Conservation (phyloP, 2,797 vertebrate species). For the Onychomys arenicola region DNA sequence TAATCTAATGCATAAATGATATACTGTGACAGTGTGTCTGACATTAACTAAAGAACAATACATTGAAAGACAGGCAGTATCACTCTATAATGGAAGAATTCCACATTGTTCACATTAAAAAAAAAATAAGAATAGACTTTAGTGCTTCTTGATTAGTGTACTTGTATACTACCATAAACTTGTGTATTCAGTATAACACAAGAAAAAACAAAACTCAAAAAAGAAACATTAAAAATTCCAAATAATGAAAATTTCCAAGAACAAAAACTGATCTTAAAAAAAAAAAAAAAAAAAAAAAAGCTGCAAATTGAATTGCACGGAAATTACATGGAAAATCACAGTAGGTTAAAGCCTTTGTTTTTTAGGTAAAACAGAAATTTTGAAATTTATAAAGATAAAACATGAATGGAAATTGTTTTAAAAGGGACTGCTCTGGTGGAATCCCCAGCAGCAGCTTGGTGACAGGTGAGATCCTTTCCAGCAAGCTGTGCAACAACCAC, state of each 20-base stretch:
- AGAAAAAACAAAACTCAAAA: background rate
- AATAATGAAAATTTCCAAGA: background rate
- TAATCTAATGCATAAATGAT: background rate
- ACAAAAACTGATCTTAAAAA: slow-evolving; percentile 32
- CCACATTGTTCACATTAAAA: background rate
- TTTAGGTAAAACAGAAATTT: background rate
- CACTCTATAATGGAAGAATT: slow-evolving; percentile 18
- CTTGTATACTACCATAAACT: background rate
- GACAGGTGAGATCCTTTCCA: too few species aligned
- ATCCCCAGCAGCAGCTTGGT: too few species aligned
- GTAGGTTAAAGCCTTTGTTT: background rate
- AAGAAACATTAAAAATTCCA: background rate
- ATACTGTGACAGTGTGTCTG: background rate
- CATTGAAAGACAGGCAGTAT: background rate
- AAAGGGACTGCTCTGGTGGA: too few species aligned
- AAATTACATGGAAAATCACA: background rate
- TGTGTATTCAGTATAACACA: background rate
- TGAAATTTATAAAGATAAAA: background rate
- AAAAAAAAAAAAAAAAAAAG: background rate
- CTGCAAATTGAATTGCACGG: background rate
- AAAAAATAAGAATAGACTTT: background rate
- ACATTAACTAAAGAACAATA: background rate
- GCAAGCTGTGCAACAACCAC: too few species aligned
- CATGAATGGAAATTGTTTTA: background rate
- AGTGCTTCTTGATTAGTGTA: background rate